Evolutionary conservation across 2,888 invertebrate genomes (phyloP), one percentile per base, ranked within the genome.

Genomic region (Parochlus steinenii): DNA sequence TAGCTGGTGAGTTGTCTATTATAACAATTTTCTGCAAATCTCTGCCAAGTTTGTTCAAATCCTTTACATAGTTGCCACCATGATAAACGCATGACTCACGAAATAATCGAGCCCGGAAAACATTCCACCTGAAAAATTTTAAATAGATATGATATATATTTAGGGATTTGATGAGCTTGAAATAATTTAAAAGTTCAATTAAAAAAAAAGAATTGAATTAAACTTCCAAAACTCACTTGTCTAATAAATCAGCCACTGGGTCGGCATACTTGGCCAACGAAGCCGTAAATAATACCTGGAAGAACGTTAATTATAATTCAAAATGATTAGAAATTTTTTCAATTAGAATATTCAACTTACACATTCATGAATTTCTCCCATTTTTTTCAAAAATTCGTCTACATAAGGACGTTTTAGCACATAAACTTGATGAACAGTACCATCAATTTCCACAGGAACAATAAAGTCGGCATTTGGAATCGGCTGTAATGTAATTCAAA

Each of bases 71-170:
- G 68, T 97, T 99, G 49, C 98, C 98, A 63, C 92, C 75, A 68
- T 98, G 92, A 71, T 93, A 98, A 61, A 97, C 97, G 69, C 98
- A 99, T 48, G 97, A 93, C 71, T 99, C 98, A 61, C 98, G 77
- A 72, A 99, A 99, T 54, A 99, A 68, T 52, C 98, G 76, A 49
- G 87, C 80, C 53, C 89, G 75, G 66, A 92, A 90, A 47, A 95
- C 93, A 54, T 86, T 87, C 89, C 93, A 92, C 65, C 83, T 81
- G 54, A 2, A 53, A 42, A 11, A 33, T 32, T 23, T 22, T 34
- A 15, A 36, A 37, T 37, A 2, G 12, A 16, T 8, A 41, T 28
- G 18, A 30, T 37, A 20, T 22, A 14, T 24, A 31, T 30, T 11
- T 7, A 11, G 7, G 16, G 3, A 17, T 18, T 20, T 37, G 15